Base-by-base conservation (phyloP, 1,140 invertebrate genomes). In the Gonioctena quinquepunctata region DNA sequence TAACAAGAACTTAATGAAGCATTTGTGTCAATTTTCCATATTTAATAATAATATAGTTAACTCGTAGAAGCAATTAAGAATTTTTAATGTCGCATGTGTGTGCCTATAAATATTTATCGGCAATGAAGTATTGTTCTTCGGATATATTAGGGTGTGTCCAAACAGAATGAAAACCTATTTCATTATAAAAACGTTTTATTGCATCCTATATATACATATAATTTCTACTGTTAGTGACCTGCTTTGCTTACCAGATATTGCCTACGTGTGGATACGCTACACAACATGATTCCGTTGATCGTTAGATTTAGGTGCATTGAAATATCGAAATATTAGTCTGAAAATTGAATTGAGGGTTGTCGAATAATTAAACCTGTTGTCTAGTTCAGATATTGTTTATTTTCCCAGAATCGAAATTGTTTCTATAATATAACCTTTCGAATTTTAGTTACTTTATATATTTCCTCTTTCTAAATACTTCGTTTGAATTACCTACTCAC, bases 101-200 rank as follows among this genome's bases (percentile, higher is more conserved):
- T 18, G 48, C 48, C 54, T 25, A 66, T 66, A 66, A 66, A 66
- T 66, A 66, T 66, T 66, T 66, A 66, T 66, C 16, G 16, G 49
- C 25, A 23, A 23, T 54, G 25, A 54, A 18, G 63, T 66, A 54
- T 66, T 56, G 50, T 52, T 56, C 50, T 56, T 66, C 50, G 49
- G 19, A 66, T 54, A 56, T 66, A 54, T 56, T 52, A 52, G 50
- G 63, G 63, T 52, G 63, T 56, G 63, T 42, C 50, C 63, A 56
- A 42, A 27, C 63, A 25, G 63, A 66, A 54, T 66, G 48, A 54
- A 27, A 50, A 66, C 23, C 25, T 56, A 56, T 66, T 56, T 66
- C 49, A 66, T 66, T 66, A 52, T 66, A 52, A 66, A 66, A 66
- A 54, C 48, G 63, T 64, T 54, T 66, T 66, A 52, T 66, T 66